A percentile compares a stretch with the other conserved stretches of the same genome.
Conservation (phyloP, 2,797 vertebrate species). For the Carcharodon carcharias region DNA sequence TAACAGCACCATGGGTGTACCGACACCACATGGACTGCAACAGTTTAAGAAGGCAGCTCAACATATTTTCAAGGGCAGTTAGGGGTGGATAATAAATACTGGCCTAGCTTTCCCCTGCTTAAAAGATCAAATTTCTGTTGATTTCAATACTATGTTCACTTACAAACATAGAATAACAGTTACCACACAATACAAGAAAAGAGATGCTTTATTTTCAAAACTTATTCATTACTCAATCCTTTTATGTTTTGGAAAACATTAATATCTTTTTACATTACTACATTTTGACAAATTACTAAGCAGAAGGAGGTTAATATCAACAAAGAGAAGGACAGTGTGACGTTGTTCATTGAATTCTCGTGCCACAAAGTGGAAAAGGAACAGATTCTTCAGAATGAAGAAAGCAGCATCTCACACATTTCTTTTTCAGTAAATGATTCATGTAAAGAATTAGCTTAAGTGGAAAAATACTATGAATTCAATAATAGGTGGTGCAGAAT, state of each 20-base stretch:
- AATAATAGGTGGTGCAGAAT: neutral
- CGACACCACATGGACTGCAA: too few species aligned
- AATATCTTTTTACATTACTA: too few species aligned
- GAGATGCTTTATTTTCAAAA: neutral
- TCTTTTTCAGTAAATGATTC: neutral
- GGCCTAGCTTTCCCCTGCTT: neutral
- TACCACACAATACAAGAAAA: neutral
- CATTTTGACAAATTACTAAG: neutral
- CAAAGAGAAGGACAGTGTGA: neutral
- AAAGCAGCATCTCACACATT: neutral
- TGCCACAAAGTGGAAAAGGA: neutral
- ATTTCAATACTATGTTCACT: neutral
- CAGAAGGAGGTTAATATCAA: neutral
- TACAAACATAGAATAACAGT: neutral
- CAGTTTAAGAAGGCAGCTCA: too few species aligned
- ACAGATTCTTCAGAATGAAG: neutral
- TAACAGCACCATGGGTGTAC: too few species aligned
- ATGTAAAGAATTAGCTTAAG: neutral
- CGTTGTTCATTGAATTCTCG: neutral
- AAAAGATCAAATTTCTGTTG: neutral
- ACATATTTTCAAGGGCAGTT: too few species aligned
- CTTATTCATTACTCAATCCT: neutral
- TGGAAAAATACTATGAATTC: neutral
- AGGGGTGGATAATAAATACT: too few species aligned
- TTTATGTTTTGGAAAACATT: too few species aligned